Percentiles rank a stretch among this genome's conserved stretches.
Conservation (phyloP, 2,888 invertebrate species). For the Drosophila siamana region DNA sequence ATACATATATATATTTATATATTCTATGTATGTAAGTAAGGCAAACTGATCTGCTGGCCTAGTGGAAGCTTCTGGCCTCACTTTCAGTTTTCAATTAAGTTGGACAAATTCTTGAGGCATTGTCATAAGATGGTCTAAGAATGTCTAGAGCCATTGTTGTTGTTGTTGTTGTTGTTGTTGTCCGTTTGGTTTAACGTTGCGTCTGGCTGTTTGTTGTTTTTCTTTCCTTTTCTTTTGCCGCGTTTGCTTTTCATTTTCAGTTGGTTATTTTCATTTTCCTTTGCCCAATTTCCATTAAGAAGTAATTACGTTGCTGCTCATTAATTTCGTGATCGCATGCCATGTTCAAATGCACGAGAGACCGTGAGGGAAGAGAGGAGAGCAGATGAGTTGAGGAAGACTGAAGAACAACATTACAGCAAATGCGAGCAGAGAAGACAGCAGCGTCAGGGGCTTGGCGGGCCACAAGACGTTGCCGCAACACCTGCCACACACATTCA, state of each 20-base stretch:
- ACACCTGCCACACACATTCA: constrained; percentile 67
- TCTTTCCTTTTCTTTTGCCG: constrained; percentile 21
- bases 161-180: constrained; percentile 9
- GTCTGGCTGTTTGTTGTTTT: neutral
- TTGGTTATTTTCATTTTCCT: constrained; percentile 46
- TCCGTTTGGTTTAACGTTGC: neutral
- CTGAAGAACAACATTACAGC: constrained; percentile 33
- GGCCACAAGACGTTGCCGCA: constrained; percentile 48
- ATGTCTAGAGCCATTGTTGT: neutral
- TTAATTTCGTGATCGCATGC: constrained; percentile 82
- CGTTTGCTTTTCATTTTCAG: constrained; percentile 20
- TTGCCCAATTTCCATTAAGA: constrained; percentile 81
- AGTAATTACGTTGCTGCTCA: constrained; percentile 79
- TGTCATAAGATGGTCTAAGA: constrained; percentile 14
- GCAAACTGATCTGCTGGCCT: neutral
- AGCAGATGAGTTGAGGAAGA: constrained; percentile 4
- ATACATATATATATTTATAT: neutral
- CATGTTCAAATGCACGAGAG: constrained; percentile 63
- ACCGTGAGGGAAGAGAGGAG: too few species aligned
- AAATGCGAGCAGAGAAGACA: constrained; percentile 48
- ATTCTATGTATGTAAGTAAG: too few species aligned
- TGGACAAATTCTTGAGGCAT: constrained; percentile 4
- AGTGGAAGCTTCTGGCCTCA: constrained; percentile 5
- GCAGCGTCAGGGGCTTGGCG: neutral
- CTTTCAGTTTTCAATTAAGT: constrained; percentile 34